Evolutionary conservation across 2,888 invertebrate species (phyloP).

Genomic region (Habroteleia sp.): DNA sequence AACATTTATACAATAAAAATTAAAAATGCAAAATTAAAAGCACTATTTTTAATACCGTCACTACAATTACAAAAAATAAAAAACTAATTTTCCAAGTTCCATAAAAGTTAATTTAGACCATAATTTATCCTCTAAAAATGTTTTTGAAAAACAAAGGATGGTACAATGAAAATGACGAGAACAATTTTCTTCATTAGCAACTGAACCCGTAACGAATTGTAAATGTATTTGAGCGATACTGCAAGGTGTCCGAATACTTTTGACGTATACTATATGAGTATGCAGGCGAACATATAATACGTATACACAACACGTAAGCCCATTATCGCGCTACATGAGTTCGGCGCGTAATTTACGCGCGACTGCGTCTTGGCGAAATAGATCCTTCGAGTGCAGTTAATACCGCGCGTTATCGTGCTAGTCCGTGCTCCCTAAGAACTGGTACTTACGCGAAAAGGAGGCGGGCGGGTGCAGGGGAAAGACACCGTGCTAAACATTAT

Average conservation of each 20-base stretch:
- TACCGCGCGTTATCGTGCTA: constrained; percentile 55
- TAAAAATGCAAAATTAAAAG: no score
- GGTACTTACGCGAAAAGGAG: constrained; percentile 37
- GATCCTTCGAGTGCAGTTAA: constrained; percentile 59
- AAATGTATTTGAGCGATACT: constrained; percentile 1
- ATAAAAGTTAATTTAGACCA: no score
- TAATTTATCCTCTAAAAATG: no score
- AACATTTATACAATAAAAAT: no score
- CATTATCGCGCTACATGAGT: constrained; percentile 44
- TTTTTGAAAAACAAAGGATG: no score
- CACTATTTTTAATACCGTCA: no score
- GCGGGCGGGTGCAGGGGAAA: constrained; percentile 17
- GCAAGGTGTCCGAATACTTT: constrained; percentile 13
- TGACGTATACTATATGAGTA: constrained; percentile 1
- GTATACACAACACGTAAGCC: constrained; percentile 5
- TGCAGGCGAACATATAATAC: no score
- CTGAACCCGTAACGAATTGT: no score
- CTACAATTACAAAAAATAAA: no score
- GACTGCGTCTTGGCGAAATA: constrained; percentile 58
- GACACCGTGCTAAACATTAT: constrained; percentile 49
- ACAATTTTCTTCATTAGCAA: no score
- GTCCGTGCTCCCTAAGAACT: constrained; percentile 51
- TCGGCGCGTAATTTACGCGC: constrained; percentile 57
- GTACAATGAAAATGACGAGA: no score
- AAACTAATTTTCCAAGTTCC: no score